These are phyloP conservation scores for Myrmecophaga tridactyla DNA, from an alignment of 2,113 vertebrate species.

Conservation along the genomic window DNA sequence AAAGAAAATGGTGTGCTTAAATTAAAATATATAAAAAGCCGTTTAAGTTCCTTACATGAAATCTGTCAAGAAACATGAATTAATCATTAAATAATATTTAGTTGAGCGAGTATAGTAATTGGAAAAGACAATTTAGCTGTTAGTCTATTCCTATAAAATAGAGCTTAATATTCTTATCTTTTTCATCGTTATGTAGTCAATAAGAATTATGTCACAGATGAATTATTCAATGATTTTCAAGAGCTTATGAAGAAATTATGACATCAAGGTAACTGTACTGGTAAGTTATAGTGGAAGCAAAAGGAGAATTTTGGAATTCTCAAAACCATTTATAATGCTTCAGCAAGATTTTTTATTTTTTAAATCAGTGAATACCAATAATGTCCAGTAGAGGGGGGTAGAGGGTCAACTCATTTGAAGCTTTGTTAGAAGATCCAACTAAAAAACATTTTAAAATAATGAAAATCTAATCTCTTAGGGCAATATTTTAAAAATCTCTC, in stretches of 20 bases:
- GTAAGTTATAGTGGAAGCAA: neutral
- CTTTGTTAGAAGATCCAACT: conserved; percentile 14
- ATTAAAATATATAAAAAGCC: neutral
- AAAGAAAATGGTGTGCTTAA: neutral
- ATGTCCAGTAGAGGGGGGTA: conserved; percentile 82
- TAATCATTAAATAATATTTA: neutral
- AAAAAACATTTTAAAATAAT: neutral
- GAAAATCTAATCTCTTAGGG: neutral
- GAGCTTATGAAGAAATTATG: neutral
- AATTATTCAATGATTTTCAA: neutral
- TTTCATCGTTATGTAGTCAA: neutral
- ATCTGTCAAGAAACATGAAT: neutral
- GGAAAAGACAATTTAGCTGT: neutral
- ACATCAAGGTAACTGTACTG: neutral
- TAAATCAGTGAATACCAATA: neutral
- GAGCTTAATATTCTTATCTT: neutral
- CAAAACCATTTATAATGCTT: neutral
- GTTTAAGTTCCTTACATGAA: neutral
- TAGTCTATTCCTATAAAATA: neutral
- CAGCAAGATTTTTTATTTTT: neutral
- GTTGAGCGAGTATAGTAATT: neutral
- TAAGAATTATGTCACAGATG: neutral
- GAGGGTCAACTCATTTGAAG: conserved; percentile 71
- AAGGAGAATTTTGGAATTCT: neutral
- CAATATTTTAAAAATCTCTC: neutral